Evolutionary conservation across 2,888 invertebrate species (phyloP).

Genomic region (Dastarcus helophoroides): DNA sequence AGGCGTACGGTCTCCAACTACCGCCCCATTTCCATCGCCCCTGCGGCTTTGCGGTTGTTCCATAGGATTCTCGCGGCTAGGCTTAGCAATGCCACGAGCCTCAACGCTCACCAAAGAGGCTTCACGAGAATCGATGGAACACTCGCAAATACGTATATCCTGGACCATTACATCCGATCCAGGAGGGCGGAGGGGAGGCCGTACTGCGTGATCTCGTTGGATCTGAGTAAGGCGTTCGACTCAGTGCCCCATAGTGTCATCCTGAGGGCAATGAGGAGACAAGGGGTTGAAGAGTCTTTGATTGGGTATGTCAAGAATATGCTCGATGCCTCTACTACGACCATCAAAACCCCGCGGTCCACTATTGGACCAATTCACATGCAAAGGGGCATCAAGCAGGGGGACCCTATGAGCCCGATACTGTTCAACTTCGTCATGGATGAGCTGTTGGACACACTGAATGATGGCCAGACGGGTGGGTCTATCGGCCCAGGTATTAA

Average conservation of each 20-base stretch:
- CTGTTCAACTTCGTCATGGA: conserved; percentile 2
- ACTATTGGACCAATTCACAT: too few species aligned
- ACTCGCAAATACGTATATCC: too few species aligned
- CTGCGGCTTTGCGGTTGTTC: too few species aligned
- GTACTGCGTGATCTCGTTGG: background rate
- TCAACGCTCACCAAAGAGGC: too few species aligned
- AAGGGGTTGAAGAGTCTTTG: background rate
- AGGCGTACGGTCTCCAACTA: too few species aligned
- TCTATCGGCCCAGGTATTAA: conserved; percentile 1
- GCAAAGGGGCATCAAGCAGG: too few species aligned
- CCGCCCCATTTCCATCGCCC: too few species aligned
- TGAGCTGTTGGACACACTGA: conserved; percentile 1
- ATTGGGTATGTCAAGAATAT: background rate
- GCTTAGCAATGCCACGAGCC: too few species aligned
- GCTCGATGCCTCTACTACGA: background rate
- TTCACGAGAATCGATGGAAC: too few species aligned
- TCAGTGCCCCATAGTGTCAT: conserved; percentile 3
- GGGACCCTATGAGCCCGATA: background rate
- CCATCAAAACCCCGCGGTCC: background rate
- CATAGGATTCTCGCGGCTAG: too few species aligned
- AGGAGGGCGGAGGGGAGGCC: background rate
- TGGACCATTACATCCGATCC: too few species aligned
- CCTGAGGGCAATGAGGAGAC: background rate
- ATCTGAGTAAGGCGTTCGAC: conserved; percentile 5
- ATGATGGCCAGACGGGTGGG: background rate